A percentile compares a stretch with the other conserved stretches of the same genome.
Conservation (phyloP, 2,113 vertebrate genomes). For the Ancistrus triradiatus region DNA sequence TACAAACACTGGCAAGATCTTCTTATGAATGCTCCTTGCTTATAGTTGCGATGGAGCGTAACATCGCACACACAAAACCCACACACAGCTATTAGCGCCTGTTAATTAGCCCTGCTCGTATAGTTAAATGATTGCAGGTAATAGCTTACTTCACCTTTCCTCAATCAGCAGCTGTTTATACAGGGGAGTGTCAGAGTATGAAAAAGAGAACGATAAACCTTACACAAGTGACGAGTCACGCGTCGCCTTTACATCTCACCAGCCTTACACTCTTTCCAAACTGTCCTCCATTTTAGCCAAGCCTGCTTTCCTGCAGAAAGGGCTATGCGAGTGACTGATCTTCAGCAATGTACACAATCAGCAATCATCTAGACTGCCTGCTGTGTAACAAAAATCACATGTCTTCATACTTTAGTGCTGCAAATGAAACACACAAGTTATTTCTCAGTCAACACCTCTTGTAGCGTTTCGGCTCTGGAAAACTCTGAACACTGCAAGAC, state of each 20-base stretch:
- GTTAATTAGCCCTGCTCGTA: not conserved
- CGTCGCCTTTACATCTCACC: too few relatives aligned
- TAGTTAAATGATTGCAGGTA: not conserved
- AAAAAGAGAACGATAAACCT: too few relatives aligned
- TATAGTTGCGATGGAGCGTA: too few relatives aligned
- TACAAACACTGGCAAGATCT: too few relatives aligned
- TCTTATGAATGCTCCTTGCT: too few relatives aligned
- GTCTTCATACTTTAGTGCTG: not conserved
- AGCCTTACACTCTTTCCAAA: too few relatives aligned
- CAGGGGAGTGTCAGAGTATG: too few relatives aligned
- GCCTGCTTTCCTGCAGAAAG: too few relatives aligned
- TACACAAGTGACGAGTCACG: too few relatives aligned
- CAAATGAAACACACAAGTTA: not conserved
- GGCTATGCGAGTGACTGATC: too few relatives aligned
- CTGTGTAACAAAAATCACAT: not conserved
- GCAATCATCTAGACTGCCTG: not conserved
- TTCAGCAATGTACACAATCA: not conserved
- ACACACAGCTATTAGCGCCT: not conserved
- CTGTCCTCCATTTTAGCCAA: too few relatives aligned
- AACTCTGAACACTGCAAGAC: conserved; percentile 11
- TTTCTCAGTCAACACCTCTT: too few relatives aligned
- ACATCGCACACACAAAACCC: not conserved
- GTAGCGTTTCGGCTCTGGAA: not conserved
- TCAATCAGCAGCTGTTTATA: not conserved
- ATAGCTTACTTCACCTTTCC: not conserved